Base-by-base conservation (phyloP, 2,797 vertebrate genomes). In the Thalassophryne amazonica region DNA sequence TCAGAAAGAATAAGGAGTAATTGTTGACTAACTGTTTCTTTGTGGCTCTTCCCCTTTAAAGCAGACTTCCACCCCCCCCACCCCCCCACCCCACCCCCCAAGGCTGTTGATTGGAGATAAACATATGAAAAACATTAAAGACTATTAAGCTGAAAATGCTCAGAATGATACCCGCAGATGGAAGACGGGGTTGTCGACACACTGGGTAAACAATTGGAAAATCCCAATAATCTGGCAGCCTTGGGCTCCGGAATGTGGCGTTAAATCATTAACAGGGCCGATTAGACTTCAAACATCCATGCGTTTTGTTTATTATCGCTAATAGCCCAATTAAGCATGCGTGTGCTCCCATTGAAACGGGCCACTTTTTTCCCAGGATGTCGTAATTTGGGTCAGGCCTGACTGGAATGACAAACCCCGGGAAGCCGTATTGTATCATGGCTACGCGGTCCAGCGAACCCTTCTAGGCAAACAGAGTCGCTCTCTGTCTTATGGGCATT, bases 371-470 rank as follows among this genome's bases (percentile, higher is more conserved):
- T 78, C 75, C 71, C 74, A 84, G 76, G 78, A 85, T 74, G 78
- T 78, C 56, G 83, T 84, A 75, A 91, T 88, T 87, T 90, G 86
- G 87, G 86, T 87, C 86, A 88, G 84, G 81, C 84, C 86, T 89
- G 89, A 92, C 88, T 85, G 76, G 89, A 90, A 90, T 90, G 81
- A 86, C 81, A 90, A 91, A 84, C 65, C 68, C 56, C 12, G 53
- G 55, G 59, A 48, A 17, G 58, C 27, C 2, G 72, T 51, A 80
- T 86, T 87, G 81, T 85, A 69, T 57, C 61, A 28, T 62, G 48
- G 45, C 76, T 79, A 78, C 62, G 79, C 72, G 81, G 79, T 78
- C 76, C 68, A 18, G 76, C 56, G 55, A 75, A 87, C 80, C 82
- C 86, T 83, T 79, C 74, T 75, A 61, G 71, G 78, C 63, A 71